Evolutionary conservation across 2,888 invertebrate species (phyloP).

Genomic region (Tineola bisselliella): DNA sequence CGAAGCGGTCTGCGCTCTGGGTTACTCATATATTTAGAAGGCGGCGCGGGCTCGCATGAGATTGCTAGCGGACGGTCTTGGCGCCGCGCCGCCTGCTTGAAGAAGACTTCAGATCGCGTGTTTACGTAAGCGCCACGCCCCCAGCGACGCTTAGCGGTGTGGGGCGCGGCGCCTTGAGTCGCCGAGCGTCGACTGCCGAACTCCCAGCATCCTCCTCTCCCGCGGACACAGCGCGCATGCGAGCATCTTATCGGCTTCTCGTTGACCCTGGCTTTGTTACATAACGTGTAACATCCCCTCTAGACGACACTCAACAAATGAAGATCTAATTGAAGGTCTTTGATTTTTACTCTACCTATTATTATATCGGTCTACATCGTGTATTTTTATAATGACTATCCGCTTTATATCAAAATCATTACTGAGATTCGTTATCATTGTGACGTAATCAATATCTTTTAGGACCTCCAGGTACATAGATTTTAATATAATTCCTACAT

Average conservation of each 20-base stretch:
- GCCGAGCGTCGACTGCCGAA: slow-evolving; percentile 64
- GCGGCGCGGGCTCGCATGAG: background rate
- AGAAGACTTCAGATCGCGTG: slow-evolving; percentile 48
- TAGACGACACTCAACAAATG: background rate
- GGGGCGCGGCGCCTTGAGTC: slow-evolving; percentile 48
- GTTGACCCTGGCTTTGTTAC: slow-evolving; percentile 10
- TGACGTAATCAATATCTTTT: too few species aligned
- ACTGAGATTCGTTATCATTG: too few species aligned
- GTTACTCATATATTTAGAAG: slow-evolving; percentile 47
- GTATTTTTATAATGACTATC: too few species aligned
- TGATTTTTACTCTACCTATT: too few species aligned
- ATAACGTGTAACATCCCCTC: slow-evolving; percentile 3
- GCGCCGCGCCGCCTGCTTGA: slow-evolving; percentile 49
- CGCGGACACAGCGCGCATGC: slow-evolving; percentile 16
- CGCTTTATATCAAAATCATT: too few species aligned
- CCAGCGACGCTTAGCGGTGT: slow-evolving; percentile 67
- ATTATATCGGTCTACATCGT: too few species aligned
- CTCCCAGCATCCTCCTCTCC: slow-evolving; percentile 26
- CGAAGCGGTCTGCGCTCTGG: slow-evolving; percentile 40
- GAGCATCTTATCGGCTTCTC: slow-evolving; percentile 8
- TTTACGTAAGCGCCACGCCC: slow-evolving; percentile 69
- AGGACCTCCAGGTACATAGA: too few species aligned
- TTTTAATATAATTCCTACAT: too few species aligned
- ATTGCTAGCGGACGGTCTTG: slow-evolving; percentile 24
- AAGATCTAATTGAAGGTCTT: background rate